These are phyloP conservation scores for Microcebus lehilahytsara DNA, from an alignment of 2,113 vertebrate species.

Conservation along the genomic window DNA sequence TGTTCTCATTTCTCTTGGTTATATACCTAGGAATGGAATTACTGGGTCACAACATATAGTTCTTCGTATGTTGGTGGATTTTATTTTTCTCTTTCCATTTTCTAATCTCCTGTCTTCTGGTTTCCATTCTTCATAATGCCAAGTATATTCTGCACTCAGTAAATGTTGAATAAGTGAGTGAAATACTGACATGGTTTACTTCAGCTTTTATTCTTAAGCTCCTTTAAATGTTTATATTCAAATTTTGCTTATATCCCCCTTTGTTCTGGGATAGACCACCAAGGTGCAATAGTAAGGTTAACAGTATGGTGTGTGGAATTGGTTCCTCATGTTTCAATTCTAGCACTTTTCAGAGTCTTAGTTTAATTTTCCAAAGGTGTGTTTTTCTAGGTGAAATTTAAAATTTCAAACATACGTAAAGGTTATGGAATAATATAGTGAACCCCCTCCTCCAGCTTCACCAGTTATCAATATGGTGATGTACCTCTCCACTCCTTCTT, in stretches of 20 bases:
- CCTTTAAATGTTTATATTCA: slow-evolving; percentile 31
- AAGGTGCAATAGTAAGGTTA: not conserved
- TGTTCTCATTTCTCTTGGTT: not conserved
- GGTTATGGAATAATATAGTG: not conserved
- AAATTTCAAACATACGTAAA: not conserved
- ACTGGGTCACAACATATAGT: not conserved
- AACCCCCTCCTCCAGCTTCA: not conserved
- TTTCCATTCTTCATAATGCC: slow-evolving; percentile 22
- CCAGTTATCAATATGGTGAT: not conserved
- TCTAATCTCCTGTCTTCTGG: not conserved
- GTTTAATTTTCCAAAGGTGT: not conserved
- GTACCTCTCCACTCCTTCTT: not conserved
- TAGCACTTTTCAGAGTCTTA: not conserved
- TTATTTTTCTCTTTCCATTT: not conserved
- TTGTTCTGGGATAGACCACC: not conserved
- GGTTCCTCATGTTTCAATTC: not conserved
- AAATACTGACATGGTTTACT: not conserved
- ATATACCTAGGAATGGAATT: not conserved
- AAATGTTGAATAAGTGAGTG: not conserved
- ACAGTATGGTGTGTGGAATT: not conserved
- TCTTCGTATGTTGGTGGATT: not conserved
- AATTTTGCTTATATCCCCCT: not conserved
- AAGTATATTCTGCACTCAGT: not conserved
- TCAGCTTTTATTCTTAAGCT: not conserved
- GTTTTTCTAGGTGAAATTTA: slow-evolving; percentile 22